Base-by-base conservation (phyloP, 1,140 invertebrate species). In the Sipha flava region DNA sequence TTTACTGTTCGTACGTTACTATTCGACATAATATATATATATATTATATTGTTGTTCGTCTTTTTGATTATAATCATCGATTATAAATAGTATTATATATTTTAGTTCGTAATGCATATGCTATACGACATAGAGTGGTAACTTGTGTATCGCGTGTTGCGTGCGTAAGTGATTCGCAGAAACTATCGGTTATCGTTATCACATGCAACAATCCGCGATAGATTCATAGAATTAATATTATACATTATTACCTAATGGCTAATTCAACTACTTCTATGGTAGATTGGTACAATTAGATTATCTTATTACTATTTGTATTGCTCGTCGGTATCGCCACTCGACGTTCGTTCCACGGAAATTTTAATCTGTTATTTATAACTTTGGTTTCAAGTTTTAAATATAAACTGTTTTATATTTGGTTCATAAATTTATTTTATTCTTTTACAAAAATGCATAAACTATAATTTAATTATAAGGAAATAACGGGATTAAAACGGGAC, bases 391-490 rank as follows among this genome's bases (percentile, higher is more conserved):
- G 34, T 68, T 40, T 68, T 68, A 68, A 40, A 12, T 37, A 66
- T 66, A 66, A 66, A 40, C 31, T 68, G 37, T 68, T 68, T 66
- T 66, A 66, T 66, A 66, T 21, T 66, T 66, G 34, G 29, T 66
- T 66, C 62, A 66, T 37, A 14, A 37, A 23, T 68, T 68, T 68
- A 68, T 40, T 68, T 37, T 68, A 31, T 68, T 68, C 64, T 40
- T 68, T 68, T 45, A 68, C 10, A 68, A 68, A 68, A 40, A 68
- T n/a, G 10, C 52, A 54, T 54, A 37, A 64, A n/a, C 34, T 64
- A 64, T 34, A 64, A 64, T 64, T 34, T 34, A 64, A 64, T 64
- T 34, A 64, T 64, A 18, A n/a, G n/a, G n/a, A 52, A 52, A n/a
- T n/a, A n/a, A n/a, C n/a, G n/a, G n/a, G n/a, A n/a, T n/a, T n/a